Percentiles rank a stretch among this genome's conserved stretches.
These are phyloP conservation scores for Sweltsa coloradensis DNA, from an alignment of 1,140 invertebrate genomes.

Conservation along the genomic window DNA sequence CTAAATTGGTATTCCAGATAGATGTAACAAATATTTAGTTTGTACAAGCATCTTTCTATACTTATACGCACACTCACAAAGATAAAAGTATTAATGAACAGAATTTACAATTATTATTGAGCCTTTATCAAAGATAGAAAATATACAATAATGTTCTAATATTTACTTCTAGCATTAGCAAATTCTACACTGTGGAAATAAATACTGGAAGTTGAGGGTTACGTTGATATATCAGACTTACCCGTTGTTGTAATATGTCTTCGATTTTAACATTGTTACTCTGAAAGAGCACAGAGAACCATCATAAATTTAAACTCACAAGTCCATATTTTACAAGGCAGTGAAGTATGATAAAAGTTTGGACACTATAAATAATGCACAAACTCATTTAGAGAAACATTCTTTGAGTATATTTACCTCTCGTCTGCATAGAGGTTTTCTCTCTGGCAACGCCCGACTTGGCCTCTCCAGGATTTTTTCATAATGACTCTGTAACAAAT, in stretches of 20 bases:
- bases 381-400: no score
- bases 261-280: conserved; percentile 56
- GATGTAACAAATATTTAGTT: no score
- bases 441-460: conserved; percentile 38
- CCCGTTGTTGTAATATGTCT: conserved; percentile 50
- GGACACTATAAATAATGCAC: no score
- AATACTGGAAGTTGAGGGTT: no score
- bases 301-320: not conserved
- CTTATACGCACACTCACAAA: no score
- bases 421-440: conserved; percentile 50
- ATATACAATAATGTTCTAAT: not conserved
- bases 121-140: not conserved
- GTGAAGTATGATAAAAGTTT: not conserved
- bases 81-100: no score
- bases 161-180: not conserved
- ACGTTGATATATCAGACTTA: conserved; percentile 27
- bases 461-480: conserved; percentile 69
- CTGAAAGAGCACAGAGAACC: conserved; percentile 27
- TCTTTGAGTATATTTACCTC: conserved; percentile 36
- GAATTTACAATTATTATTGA: conserved; percentile 2
- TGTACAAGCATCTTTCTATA: no score
- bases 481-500: conserved; percentile 55
- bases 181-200: not conserved
- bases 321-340: not conserved
- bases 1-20: no score